A percentile compares a stretch with the other conserved stretches of the same genome.
Evolutionary conservation across 1,140 invertebrate genomes (phyloP).

Genomic region (Venustaconcha ellipsiformis): DNA sequence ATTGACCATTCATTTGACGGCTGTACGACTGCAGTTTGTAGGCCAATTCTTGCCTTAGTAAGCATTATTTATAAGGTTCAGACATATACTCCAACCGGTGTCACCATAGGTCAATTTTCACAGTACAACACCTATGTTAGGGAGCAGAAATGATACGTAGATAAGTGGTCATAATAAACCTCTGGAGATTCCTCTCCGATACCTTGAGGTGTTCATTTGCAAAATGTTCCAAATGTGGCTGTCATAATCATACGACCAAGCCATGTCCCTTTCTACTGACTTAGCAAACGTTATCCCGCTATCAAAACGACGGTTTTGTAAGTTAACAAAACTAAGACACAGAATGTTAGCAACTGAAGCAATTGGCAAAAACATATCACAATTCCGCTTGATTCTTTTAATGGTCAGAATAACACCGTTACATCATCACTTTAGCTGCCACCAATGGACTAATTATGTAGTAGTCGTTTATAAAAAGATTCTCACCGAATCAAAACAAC

Average conservation of each 20-base stretch:
- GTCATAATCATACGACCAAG: constrained; percentile 33
- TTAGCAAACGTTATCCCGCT: constrained; percentile 12
- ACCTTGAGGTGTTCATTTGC: constrained; percentile 35
- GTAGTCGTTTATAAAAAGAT: too few relatives aligned
- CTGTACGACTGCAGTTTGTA: constrained; percentile 9
- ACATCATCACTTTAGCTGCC: constrained; percentile 30
- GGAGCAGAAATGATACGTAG: not conserved
- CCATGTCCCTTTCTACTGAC: constrained; percentile 28
- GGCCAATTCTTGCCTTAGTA: constrained; percentile 19
- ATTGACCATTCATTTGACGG: too few relatives aligned
- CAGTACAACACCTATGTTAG: constrained; percentile 32
- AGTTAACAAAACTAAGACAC: constrained; percentile 27
- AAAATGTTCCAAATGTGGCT: constrained; percentile 32
- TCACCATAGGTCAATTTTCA: constrained; percentile 32
- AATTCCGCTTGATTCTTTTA: constrained; percentile 42
- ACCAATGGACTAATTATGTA: not conserved
- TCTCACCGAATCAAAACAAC: too few relatives aligned
- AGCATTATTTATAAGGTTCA: constrained; percentile 6
- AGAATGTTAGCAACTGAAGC: constrained; percentile 30
- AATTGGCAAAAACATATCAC: constrained; percentile 45
- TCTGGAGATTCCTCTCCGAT: constrained; percentile 36
- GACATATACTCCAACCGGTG: constrained; percentile 24
- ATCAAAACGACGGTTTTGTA: constrained; percentile 23
- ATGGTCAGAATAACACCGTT: constrained; percentile 45
- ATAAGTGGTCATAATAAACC: constrained; percentile 21